Conservation (phyloP, 2,797 vertebrate species). For the Pteropus rufus region DNA sequence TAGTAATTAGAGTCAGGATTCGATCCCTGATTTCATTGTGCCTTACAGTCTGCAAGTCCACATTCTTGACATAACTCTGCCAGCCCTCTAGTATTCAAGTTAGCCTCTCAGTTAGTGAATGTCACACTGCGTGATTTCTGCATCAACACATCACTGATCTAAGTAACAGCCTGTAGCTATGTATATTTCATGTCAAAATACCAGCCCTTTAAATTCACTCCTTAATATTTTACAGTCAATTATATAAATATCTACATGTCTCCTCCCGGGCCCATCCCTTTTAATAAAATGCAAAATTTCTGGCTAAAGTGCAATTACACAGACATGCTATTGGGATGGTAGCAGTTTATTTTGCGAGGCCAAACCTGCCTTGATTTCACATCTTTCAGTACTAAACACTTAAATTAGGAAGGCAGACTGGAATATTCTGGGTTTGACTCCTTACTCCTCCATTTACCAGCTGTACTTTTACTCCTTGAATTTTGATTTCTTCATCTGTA, state of each 20-base stretch:
- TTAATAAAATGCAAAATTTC: not conserved
- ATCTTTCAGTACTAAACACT: not conserved
- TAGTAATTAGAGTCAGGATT: not conserved
- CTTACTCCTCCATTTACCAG: not conserved
- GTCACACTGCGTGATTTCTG: not conserved
- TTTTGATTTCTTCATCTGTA: conserved; percentile 12
- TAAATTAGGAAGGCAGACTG: not conserved
- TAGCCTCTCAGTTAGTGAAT: not conserved
- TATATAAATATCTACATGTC: not conserved
- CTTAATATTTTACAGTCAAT: not conserved
- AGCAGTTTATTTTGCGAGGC: not conserved
- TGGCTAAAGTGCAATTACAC: not conserved
- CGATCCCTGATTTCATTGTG: not conserved
- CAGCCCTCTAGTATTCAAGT: not conserved
- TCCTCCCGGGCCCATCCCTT: not conserved
- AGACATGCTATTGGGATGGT: no score
- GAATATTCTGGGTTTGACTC: not conserved
- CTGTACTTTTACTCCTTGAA: not conserved
- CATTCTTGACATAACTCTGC: not conserved
- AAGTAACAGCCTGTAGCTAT: not conserved
- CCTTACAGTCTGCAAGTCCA: not conserved
- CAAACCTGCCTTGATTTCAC: not conserved
- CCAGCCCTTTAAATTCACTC: not conserved
- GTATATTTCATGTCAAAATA: not conserved
- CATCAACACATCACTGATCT: not conserved